phyloP scores from a whole-genome alignment of 1,140 invertebrate species.

The Caerostris darwini region DNA sequence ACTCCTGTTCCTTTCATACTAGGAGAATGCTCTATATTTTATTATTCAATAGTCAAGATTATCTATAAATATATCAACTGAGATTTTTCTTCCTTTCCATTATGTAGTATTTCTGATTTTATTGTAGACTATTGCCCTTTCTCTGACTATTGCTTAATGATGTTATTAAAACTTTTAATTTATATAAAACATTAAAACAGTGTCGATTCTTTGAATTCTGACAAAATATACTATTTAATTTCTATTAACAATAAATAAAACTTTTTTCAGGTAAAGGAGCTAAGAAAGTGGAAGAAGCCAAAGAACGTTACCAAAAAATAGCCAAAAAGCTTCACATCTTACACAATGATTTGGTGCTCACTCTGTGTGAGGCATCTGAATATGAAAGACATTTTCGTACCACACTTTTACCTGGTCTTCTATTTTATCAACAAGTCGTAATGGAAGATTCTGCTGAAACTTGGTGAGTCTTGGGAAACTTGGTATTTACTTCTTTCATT shows the following conservation, averaged over 20 bases:
- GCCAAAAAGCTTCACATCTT: slow-evolving; percentile 93
- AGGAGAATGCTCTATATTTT: too few relatives aligned
- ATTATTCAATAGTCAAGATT: too few relatives aligned
- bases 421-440: slow-evolving; percentile 92
- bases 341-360: slow-evolving; percentile 96
- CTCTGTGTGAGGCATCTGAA: slow-evolving; percentile 92
- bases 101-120: too few relatives aligned
- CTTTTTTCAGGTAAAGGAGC: slow-evolving; percentile 79
- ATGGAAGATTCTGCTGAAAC: slow-evolving; percentile 87
- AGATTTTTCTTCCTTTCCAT: too few relatives aligned
- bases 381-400: slow-evolving; percentile 93
- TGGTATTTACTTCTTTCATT: not conserved
- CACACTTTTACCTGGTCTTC: slow-evolving; percentile 91
- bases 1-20: too few relatives aligned
- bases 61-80: too few relatives aligned
- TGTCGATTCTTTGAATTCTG: too few relatives aligned
- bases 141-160: too few relatives aligned
- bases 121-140: too few relatives aligned
- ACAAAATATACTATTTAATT: too few relatives aligned
- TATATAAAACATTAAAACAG: too few relatives aligned
- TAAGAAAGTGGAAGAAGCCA: slow-evolving; percentile 88
- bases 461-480: slow-evolving; percentile 80
- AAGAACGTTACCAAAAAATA: slow-evolving; percentile 94
- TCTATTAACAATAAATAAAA: not conserved
- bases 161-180: too few relatives aligned